Percentiles rank a stretch among this genome's conserved stretches.
These are phyloP conservation scores for Hyphantria cunea DNA, from an alignment of 1,140 invertebrate species.

Conservation along the genomic window DNA sequence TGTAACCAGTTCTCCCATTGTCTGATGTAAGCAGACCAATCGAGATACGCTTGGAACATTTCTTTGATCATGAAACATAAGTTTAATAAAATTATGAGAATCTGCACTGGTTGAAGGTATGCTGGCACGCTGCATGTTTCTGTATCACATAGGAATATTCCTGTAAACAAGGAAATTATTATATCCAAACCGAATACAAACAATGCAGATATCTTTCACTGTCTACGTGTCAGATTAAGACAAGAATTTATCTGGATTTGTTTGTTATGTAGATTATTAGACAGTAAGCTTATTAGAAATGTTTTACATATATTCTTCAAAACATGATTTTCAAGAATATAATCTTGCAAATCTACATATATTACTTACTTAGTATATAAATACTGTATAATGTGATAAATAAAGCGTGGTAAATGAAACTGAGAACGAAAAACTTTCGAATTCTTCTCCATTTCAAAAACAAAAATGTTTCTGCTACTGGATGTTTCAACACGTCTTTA, in stretches of 20 bases:
- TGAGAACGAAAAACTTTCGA: slow-evolving; percentile 91
- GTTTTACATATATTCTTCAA: too few relatives aligned
- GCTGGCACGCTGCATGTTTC: slow-evolving; percentile 74
- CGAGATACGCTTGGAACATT: slow-evolving; percentile 86
- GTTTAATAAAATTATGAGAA: slow-evolving; percentile 84
- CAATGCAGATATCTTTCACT: too few relatives aligned
- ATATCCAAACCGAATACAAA: too few relatives aligned
- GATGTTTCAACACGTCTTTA: slow-evolving; percentile 89
- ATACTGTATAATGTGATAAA: slow-evolving; percentile 88
- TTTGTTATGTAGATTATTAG: too few relatives aligned
- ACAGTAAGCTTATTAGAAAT: too few relatives aligned
- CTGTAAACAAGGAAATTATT: slow-evolving; percentile 49
- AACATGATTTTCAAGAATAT: too few relatives aligned
- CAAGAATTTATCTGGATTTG: too few relatives aligned
- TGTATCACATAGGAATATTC: slow-evolving; percentile 67
- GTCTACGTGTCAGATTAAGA: too few relatives aligned
- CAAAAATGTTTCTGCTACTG: slow-evolving; percentile 90
- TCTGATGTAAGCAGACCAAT: slow-evolving; percentile 86
- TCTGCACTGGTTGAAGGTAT: slow-evolving; percentile 81
- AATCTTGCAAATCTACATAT: too few relatives aligned
- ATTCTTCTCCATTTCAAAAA: slow-evolving; percentile 92
- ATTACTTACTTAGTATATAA: slow-evolving; percentile 85
- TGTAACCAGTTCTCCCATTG: slow-evolving; percentile 94
- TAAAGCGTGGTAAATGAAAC: slow-evolving; percentile 89
- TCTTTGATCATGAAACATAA: slow-evolving; percentile 86